phyloP scores from a whole-genome alignment of 2,888 invertebrate genomes.

The Pandemis cinnamomeana region DNA sequence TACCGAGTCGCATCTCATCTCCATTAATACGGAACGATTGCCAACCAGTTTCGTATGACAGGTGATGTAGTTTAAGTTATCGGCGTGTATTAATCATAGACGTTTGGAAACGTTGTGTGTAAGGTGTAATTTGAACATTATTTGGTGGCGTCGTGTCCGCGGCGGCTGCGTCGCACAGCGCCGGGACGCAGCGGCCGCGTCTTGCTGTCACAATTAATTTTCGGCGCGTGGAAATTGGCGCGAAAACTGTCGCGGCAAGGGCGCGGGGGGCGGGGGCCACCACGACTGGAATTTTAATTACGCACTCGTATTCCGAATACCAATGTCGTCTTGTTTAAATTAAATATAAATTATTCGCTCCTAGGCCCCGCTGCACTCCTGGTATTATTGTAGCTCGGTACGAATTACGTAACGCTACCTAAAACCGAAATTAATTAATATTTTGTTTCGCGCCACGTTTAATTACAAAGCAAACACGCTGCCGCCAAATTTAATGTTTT shows the following conservation, averaged over 20 bases:
- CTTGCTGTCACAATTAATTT: conserved; percentile 85
- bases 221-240: conserved; percentile 85
- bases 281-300: conserved; percentile 84
- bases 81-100: conserved; percentile 65
- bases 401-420: conserved; percentile 74
- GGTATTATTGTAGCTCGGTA: conserved; percentile 59
- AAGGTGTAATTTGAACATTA: conserved; percentile 22
- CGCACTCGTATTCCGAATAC: conserved; percentile 84
- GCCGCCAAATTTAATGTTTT: conserved; percentile 26
- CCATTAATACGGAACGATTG: conserved; percentile 53
- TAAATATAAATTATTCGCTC: conserved; percentile 84
- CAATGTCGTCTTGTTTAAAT: conserved; percentile 85
- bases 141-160: conserved; percentile 52
- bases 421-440: conserved; percentile 76
- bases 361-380: conserved; percentile 77
- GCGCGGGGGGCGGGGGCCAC: conserved; percentile 62
- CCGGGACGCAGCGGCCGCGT: conserved; percentile 80
- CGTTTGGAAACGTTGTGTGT: conserved; percentile 31
- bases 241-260: conserved; percentile 81
- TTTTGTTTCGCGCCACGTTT: conserved; percentile 39
- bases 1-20: conserved; percentile 59
- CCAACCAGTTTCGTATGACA: conserved; percentile 67
- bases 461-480: conserved; percentile 20
- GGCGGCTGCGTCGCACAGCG: conserved; percentile 62
- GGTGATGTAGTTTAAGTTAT: conserved; percentile 71